These are phyloP conservation scores for Aporophyla lueneburgensis DNA, from an alignment of 2,888 invertebrate species.

Conservation along the genomic window DNA sequence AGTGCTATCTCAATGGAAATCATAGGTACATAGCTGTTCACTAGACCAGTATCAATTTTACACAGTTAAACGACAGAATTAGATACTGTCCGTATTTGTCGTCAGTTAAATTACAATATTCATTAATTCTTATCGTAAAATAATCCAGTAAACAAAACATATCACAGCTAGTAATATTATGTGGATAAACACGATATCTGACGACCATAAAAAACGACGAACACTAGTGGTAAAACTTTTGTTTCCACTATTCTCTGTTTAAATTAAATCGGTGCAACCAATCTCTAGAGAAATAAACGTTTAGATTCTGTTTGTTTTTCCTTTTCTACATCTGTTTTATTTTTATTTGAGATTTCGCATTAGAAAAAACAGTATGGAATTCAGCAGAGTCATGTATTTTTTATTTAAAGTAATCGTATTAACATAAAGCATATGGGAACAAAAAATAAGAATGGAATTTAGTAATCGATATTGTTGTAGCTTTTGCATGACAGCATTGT, in stretches of 20 bases:
- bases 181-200: background rate
- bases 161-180: too few species aligned
- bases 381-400: constrained; percentile 4
- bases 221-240: constrained; percentile 5
- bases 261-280: constrained; percentile 39
- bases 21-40: too few species aligned
- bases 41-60: too few species aligned
- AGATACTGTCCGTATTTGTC: too few species aligned
- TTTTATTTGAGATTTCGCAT: constrained; percentile 21
- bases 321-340: constrained; percentile 11
- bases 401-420: background rate
- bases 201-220: background rate
- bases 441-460: constrained; percentile 10
- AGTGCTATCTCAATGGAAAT: too few species aligned
- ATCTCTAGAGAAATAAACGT: constrained; percentile 34
- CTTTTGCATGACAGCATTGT: constrained; percentile 1
- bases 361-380: constrained; percentile 14
- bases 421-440: constrained; percentile 1
- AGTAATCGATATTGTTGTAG: background rate
- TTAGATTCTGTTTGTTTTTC: constrained; percentile 20
- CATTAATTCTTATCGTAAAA: too few species aligned
- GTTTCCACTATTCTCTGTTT: constrained; percentile 14
- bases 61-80: too few species aligned
- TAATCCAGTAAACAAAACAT: too few species aligned
- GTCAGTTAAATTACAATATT: too few species aligned